Conservation (phyloP, 2,113 vertebrate genomes). For the Chaetorhynchus papuensis region DNA sequence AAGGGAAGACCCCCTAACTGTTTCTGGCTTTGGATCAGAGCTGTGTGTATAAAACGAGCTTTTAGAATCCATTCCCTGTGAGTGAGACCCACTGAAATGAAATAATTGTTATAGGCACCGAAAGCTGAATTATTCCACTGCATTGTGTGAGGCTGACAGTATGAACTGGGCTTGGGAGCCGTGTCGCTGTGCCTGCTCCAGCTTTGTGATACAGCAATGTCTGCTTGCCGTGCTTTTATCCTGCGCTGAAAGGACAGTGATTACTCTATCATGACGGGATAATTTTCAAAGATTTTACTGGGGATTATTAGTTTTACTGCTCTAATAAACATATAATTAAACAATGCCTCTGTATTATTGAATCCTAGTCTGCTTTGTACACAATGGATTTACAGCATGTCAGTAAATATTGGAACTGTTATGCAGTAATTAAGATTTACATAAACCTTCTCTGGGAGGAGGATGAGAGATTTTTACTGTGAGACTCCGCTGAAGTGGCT, state of each 20-base stretch:
- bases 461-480: background rate
- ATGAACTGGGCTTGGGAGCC: background rate
- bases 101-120: background rate
- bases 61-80: background rate
- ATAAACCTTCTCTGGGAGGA: conserved; percentile 21
- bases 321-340: conserved; percentile 63
- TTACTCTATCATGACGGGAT: conserved; percentile 14
- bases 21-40: background rate
- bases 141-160: background rate
- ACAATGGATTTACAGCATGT: conserved; percentile 40
- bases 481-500: background rate
- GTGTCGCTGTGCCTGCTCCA: background rate
- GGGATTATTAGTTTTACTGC: conserved; percentile 64
- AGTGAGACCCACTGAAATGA: background rate
- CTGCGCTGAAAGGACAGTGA: background rate
- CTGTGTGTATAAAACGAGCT: background rate
- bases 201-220: background rate
- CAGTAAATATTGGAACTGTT: conserved; percentile 49
- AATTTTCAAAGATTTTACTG: conserved; percentile 55
- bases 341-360: conserved; percentile 38
- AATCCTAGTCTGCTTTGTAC: conserved; percentile 34
- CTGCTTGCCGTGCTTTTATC: conserved; percentile 9
- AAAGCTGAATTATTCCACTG: background rate
- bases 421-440: conserved; percentile 54
- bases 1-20: too few species aligned